Base-by-base conservation (phyloP, 2,113 vertebrate species). In the Eudorcas thomsonii region DNA sequence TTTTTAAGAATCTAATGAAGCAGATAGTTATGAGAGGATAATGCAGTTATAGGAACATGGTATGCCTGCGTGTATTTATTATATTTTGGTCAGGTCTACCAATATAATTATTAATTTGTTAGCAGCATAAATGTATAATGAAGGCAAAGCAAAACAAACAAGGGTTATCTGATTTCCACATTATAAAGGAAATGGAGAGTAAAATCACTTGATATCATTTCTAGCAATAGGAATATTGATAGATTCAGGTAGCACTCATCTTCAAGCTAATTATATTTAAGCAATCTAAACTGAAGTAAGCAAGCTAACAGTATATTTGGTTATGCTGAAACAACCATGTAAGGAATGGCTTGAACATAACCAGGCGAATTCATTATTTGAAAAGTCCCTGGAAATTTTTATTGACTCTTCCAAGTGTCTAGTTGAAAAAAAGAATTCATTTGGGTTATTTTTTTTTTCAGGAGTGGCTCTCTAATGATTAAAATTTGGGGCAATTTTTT, bases 341-440 rank as follows among this genome's bases (percentile, higher is more conserved):
- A 17, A 80, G 19, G n/a, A 88, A 83, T 84, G 16, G 45, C 50
- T 67, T 39, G 17, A 94, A 62, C 7, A 55, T 28, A 91, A 60
- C 25, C 5, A 88, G 52, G 15, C 25, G 94, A 80, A 89, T 92
- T 30, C 1, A 59, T 85, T 88, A 26, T 71, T 48, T 78, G 78
- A 28, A 88, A 88, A 97, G 55, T 96, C n/a, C 50, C 33, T 78
- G 15, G 55, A 57, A 94, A 94, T 83, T 87, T 88, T 91, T 52
- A 54, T 80, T 71, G 59, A 71, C 85, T 10, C 33, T 67, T 14
- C 25, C 71, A 88, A 88, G 55, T 59, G 2, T 8, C 19, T 59
- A 71, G 83, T 30, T 60, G 23, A 71, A 67, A 88, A 82, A 89
- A 91, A 52, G 0, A 95, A 33, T 90, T 95, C 48, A 93, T 7